These are phyloP conservation scores for Glareola pratincola DNA, from an alignment of 2,113 vertebrate species.

Conservation along the genomic window DNA sequence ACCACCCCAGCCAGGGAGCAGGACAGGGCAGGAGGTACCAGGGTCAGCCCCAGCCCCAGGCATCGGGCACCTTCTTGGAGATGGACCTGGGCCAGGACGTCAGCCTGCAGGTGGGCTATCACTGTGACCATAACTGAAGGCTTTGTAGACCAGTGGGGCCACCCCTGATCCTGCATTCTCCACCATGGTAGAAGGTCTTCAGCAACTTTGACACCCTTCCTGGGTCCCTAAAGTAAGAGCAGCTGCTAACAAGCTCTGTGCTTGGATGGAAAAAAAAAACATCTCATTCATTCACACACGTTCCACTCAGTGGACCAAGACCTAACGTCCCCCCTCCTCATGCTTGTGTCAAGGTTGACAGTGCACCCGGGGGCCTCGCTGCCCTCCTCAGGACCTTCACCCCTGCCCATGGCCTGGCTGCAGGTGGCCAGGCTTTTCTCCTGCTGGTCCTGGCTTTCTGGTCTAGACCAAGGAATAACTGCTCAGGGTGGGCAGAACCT, in stretches of 20 bases:
- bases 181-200: background rate
- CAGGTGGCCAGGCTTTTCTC: background rate
- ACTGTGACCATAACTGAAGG: background rate
- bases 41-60: background rate
- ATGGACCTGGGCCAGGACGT: background rate
- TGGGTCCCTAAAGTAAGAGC: background rate
- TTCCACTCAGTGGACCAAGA: background rate
- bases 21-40: background rate
- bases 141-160: background rate
- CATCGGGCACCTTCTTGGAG: background rate
- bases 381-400: background rate
- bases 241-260: background rate
- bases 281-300: background rate
- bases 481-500: background rate
- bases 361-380: background rate
- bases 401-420: background rate
- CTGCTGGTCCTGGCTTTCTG: background rate
- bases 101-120: background rate
- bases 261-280: background rate
- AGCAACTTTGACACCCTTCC: background rate
- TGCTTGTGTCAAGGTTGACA: background rate
- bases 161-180: background rate
- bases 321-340: background rate
- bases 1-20: background rate
- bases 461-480: background rate